A percentile compares a stretch with the other conserved stretches of the same genome.
Conservation (phyloP, 1,140 invertebrate genomes). For the Drosophila suzukii region DNA sequence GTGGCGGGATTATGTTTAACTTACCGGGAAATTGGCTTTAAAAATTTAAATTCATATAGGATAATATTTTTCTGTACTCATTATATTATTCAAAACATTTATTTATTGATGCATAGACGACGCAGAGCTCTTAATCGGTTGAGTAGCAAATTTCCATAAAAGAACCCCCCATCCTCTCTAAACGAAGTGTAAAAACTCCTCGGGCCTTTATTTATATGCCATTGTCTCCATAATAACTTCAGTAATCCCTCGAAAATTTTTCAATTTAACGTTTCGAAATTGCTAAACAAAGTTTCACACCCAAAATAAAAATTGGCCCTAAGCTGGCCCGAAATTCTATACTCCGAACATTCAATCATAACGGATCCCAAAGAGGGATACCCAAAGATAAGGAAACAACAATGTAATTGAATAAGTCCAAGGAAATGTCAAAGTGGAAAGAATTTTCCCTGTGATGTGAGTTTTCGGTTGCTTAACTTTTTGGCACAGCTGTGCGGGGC, state of each 20-base stretch:
- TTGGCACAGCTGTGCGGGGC: constrained; percentile 58
- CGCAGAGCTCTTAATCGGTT: background rate
- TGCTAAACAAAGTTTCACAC: constrained; percentile 34
- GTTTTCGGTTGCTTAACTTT: constrained; percentile 57
- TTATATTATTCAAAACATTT: background rate
- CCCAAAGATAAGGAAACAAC: constrained; percentile 40
- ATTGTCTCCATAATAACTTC: constrained; percentile 42
- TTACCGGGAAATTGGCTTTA: background rate
- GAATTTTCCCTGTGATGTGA: constrained; percentile 56
- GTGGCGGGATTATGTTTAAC: background rate
- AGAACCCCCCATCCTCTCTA: no score
- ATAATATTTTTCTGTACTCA: no score
- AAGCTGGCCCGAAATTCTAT: constrained; percentile 42
- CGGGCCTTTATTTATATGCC: constrained; percentile 23
- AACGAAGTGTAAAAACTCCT: constrained; percentile 4
- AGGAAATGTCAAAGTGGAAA: constrained; percentile 58
- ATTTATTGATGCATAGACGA: background rate
- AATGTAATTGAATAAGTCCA: constrained; percentile 57
- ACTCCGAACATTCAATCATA: constrained; percentile 49
- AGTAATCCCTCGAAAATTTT: constrained; percentile 49
- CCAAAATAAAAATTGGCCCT: constrained; percentile 35
- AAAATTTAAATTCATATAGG: no score
- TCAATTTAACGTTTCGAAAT: constrained; percentile 46
- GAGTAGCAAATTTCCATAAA: background rate
- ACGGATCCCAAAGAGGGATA: constrained; percentile 37